phyloP scores from a whole-genome alignment of 1,140 invertebrate genomes.

The Agrilus planipennis region DNA sequence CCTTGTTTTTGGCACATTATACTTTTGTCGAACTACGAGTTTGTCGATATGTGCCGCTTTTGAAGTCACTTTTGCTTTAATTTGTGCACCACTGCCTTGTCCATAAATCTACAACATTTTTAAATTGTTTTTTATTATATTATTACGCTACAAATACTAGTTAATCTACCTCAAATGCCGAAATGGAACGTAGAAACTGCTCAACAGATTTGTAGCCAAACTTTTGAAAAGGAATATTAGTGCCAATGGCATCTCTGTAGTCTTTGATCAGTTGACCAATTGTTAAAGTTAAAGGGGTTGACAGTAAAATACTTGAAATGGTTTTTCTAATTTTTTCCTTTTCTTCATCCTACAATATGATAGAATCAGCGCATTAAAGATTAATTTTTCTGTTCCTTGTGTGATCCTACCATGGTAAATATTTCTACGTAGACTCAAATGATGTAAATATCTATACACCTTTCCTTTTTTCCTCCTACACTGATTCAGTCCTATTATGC shows the following conservation, averaged over 20 bases:
- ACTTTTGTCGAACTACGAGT: slow-evolving; percentile 7
- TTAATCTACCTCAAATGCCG: not conserved
- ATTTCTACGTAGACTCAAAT: no score
- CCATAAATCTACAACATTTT: slow-evolving; percentile 7
- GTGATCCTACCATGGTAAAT: no score
- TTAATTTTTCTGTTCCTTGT: no score
- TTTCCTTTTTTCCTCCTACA: no score
- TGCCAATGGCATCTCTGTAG: slow-evolving; percentile 6
- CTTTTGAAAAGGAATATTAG: slow-evolving; percentile 5
- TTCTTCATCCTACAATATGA: no score
- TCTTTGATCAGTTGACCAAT: slow-evolving; percentile 6
- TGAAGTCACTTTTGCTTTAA: slow-evolving; percentile 3
- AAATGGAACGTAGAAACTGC: slow-evolving; percentile 5
- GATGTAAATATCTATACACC: no score
- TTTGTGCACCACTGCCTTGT: slow-evolving; percentile 2
- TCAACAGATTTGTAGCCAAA: slow-evolving; percentile 4
- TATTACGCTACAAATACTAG: no score
- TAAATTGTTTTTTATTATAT: no score
- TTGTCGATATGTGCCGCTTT: slow-evolving; percentile 10
- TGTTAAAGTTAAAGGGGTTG: slow-evolving; percentile 3
- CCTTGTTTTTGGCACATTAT: not conserved
- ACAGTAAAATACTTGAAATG: slow-evolving; percentile 8
- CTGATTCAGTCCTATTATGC: no score
- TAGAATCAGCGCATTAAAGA: no score
- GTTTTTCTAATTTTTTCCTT: slow-evolving; percentile 6